phyloP scores from a whole-genome alignment of 2,113 vertebrate genomes.

The Antechinus stuartii region DNA sequence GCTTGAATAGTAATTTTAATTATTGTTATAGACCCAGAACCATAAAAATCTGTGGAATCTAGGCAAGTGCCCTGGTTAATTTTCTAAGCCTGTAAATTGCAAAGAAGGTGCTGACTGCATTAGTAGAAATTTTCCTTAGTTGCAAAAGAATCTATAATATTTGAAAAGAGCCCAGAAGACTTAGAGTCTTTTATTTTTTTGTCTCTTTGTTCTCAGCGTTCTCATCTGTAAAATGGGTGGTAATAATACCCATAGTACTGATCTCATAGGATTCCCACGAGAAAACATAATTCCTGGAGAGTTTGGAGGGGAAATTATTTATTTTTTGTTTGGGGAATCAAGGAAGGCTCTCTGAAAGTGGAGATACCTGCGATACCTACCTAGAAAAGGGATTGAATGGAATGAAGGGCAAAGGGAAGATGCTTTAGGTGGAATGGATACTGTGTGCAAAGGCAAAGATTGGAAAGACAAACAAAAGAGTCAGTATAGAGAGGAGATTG shows the following conservation, averaged over 20 bases:
- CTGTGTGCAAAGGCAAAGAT: neutral
- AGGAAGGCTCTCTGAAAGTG: neutral
- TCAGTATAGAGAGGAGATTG: neutral
- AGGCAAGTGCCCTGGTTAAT: neutral
- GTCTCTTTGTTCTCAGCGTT: neutral
- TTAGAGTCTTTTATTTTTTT: neutral
- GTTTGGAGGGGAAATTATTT: neutral
- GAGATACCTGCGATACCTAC: neutral
- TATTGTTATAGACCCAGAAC: neutral
- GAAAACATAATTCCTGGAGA: neutral
- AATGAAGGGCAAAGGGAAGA: too few relatives aligned
- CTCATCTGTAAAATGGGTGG: neutral
- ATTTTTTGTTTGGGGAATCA: neutral
- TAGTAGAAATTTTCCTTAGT: neutral
- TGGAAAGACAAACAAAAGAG: neutral
- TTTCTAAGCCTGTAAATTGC: neutral
- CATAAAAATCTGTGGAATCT: neutral
- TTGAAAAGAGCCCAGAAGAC: neutral
- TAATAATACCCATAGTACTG: neutral
- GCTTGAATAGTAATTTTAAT: neutral
- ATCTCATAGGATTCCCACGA: neutral
- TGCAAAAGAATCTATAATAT: neutral
- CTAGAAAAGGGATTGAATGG: neutral
- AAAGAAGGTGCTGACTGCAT: neutral
- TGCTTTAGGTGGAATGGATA: too few relatives aligned